Evolutionary conservation across 2,888 invertebrate genomes (phyloP).

Genomic region (Megastigmus dorsalis): DNA sequence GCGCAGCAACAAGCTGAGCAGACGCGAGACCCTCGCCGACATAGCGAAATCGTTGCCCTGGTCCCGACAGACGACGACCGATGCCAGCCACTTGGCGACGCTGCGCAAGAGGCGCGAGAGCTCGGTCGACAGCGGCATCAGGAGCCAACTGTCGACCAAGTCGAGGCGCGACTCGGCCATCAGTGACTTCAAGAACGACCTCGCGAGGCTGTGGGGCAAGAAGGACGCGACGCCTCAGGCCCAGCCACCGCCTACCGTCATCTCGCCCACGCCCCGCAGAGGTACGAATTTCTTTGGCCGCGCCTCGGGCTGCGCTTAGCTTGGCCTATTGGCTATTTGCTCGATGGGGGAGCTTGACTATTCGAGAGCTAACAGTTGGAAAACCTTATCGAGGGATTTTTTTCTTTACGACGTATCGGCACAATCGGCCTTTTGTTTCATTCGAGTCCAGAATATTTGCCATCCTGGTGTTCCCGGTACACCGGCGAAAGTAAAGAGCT

Average conservation of each 20-base stretch:
- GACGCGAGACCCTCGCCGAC: constrained; percentile 91
- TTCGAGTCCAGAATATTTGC: too few relatives aligned
- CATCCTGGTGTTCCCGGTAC: too few relatives aligned
- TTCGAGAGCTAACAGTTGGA: too few relatives aligned
- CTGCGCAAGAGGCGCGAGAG: constrained; percentile 88
- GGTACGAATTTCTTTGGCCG: constrained; percentile 58
- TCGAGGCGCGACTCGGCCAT: constrained; percentile 84
- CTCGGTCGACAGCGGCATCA: constrained; percentile 90
- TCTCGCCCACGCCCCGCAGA: constrained; percentile 69
- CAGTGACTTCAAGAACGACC: constrained; percentile 83
- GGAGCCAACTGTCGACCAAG: constrained; percentile 80
- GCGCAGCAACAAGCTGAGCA: constrained; percentile 76
- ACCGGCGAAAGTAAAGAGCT: not conserved
- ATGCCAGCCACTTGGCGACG: constrained; percentile 72
- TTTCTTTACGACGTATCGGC: too few relatives aligned
- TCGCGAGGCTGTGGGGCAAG: constrained; percentile 80
- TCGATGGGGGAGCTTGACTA: too few relatives aligned
- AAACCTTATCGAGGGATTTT: too few relatives aligned
- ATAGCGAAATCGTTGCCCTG: constrained; percentile 89
- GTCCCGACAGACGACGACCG: constrained; percentile 80
- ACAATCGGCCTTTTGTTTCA: too few relatives aligned
- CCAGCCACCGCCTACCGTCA: constrained; percentile 68
- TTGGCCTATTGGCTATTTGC: not conserved
- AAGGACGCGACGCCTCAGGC: constrained; percentile 64
- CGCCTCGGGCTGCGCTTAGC: not conserved